These are phyloP conservation scores for Dolichallabes microphthalmus DNA, from an alignment of 2,113 vertebrate genomes.

Conservation along the genomic window DNA sequence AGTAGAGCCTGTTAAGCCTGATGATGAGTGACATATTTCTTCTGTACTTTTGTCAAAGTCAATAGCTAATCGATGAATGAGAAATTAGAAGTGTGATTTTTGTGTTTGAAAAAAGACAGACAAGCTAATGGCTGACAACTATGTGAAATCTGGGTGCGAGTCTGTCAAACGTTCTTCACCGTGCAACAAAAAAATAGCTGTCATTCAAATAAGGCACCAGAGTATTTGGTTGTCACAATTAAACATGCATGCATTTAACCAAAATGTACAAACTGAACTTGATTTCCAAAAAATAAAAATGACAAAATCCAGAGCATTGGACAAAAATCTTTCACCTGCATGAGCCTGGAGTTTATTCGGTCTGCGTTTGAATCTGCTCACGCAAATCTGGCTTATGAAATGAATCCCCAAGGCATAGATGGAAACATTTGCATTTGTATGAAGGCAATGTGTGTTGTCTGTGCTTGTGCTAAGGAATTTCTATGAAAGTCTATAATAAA, in stretches of 20 bases:
- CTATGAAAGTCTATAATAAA: background rate
- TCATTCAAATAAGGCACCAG: constrained; percentile 19
- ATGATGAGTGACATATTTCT: background rate
- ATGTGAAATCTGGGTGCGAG: background rate
- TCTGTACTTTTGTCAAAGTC: background rate
- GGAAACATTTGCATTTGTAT: constrained; percentile 45
- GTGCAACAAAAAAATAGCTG: constrained; percentile 3
- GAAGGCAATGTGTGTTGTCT: constrained; percentile 17
- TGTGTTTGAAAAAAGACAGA: background rate
- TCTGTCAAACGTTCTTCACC: background rate
- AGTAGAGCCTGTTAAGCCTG: constrained; percentile 4
- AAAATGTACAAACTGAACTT: constrained; percentile 12
- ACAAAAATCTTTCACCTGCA: constrained; percentile 24
- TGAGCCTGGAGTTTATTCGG: constrained; percentile 39
- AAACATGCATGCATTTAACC: background rate
- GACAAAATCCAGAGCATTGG: constrained; percentile 14
- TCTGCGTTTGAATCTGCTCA: constrained; percentile 31
- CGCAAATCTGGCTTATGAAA: constrained; percentile 36
- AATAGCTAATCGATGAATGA: background rate
- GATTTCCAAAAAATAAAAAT: background rate
- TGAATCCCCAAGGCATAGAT: constrained; percentile 32
- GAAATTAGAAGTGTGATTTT: background rate
- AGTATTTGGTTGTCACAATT: background rate
- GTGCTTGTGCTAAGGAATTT: background rate
- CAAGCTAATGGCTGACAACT: constrained; percentile 11